phyloP scores from a whole-genome alignment of 2,113 vertebrate species.

The Gallinago media region DNA sequence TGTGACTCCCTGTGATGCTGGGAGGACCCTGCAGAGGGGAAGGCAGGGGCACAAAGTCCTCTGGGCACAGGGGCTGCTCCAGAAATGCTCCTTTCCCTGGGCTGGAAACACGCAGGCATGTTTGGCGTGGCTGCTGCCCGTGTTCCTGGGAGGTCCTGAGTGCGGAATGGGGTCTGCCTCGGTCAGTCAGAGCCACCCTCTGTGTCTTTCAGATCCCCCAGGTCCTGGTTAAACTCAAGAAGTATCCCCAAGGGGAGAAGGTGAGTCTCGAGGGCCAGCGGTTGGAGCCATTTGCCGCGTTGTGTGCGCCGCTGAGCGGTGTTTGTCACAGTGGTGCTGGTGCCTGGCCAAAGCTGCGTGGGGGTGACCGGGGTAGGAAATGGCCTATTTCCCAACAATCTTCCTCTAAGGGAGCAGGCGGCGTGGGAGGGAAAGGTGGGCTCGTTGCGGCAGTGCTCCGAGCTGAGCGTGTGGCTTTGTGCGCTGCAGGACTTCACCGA shows the following conservation, averaged over 20 bases:
- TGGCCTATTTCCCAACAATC: fast-evolving
- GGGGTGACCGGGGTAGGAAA: not conserved
- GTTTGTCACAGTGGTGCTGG: not conserved
- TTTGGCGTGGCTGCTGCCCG: not conserved
- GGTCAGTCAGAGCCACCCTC: fast-evolving
- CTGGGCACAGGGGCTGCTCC: not conserved
- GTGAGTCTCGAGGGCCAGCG: conserved; percentile 53
- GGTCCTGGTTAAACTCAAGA: conserved; percentile 93
- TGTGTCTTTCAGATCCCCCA: conserved; percentile 88
- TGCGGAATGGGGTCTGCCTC: fast-evolving
- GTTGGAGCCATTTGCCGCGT: fast-evolving
- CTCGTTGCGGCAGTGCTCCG: fast-evolving
- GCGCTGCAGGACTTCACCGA: conserved; percentile 89
- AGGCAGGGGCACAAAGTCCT: not conserved
- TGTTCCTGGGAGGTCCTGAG: not conserved
- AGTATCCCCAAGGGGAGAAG: conserved; percentile 91
- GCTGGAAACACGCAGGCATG: not conserved
- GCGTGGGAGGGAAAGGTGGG: not conserved
- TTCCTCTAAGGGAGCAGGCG: fast-evolving
- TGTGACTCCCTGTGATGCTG: not conserved
- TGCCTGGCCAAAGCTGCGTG: fast-evolving
- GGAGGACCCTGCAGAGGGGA: not conserved
- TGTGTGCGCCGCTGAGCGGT: fast-evolving
- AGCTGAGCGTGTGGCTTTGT: not conserved
- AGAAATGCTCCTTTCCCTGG: not conserved